Base-by-base conservation (phyloP, 2,113 vertebrate species). In the Carassius carassius region DNA sequence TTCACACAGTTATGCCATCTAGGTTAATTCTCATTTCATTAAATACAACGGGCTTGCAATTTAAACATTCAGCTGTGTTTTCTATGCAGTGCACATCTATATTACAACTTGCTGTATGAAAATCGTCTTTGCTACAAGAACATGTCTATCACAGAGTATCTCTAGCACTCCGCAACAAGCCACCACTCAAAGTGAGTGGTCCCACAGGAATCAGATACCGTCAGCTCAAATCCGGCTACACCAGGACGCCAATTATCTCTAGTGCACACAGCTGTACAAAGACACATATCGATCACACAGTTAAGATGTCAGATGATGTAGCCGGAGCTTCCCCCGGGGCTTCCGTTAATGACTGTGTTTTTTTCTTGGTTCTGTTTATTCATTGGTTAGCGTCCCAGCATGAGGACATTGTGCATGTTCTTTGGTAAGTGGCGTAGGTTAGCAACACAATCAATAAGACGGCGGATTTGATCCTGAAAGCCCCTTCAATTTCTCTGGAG, bases 401-500 rank as follows among this genome's bases (percentile, higher is more conserved):
- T 29, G 75, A 67, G 83, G 67, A 82, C 84, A 83, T 47, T 67
- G 80, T 80, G 81, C 83, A 82, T 69, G 81, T 65, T 37, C 67
- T 85, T 86, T 73, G 69, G 83, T 82, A 67, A 85, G 58, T 62
- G 73, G 49, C 79, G 37, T 37, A 82, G 79, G 82, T 88, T 85
- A 88, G 85, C 74, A 78, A 78, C 85, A 86, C 85, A 85, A 88
- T 88, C 87, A 63, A 86, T 88, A 70, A 70, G 67, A 65, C 70
- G 44, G 23, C 13, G 49, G 47, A 67, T 67, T 76, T 67, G 47
- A 84, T 82, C 37, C 73, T 54, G 63, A 84, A 65, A 81, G 82
- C 29, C 56, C 75, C 60, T 56, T 19, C 37, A 47, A 37, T 79
- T 72, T 78, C 73, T 67, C 81, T 78, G 17, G 25, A 78, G 72